Evolutionary conservation across 2,797 vertebrate species (phyloP), one percentile per base, ranked within the genome.

Genomic region (Oreonectes daqikongensis): DNA sequence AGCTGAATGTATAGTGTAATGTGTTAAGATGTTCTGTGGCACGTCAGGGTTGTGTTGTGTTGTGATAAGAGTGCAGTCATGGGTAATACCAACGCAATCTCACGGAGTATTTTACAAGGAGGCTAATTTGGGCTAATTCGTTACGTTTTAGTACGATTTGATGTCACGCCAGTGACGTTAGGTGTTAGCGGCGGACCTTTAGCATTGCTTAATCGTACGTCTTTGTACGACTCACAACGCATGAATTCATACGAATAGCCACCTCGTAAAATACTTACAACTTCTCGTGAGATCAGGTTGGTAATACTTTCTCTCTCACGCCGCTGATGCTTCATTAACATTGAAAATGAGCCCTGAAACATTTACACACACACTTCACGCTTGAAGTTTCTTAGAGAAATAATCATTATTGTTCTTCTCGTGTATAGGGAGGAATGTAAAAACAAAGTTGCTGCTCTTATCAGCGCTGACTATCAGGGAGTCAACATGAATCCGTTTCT

Each of bases 11-110:
- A n/a, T n/a, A n/a, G n/a, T n/a, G n/a, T n/a, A n/a, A n/a, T n/a
- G n/a, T n/a, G n/a, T n/a, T n/a, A 8, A 50, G 0, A 32, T 38
- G 5, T 69, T 8, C 8, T 53, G 2, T 38, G 30, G n/a, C 22
- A 2, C 24, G 17, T 26, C 50, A 26, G 68, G 18, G 68, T n/a
- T 42, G 35, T 30, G 35, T 44, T 59, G 5, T 46, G 69, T 59
- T 71, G 11, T 35, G 28, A 70, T 57, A n/a, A 70, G 22, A 11
- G 24, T 59, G 38, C 24, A 61, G 70, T 72, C 70, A 35, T 72
- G 70, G 57, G 57, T 48, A 61, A 48, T n/a, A n/a, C n/a, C n/a
- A n/a, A n/a, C n/a, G n/a, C n/a, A n/a, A n/a, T n/a, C n/a, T n/a
- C n/a, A n/a, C n/a, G n/a, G n/a, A n/a, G n/a, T n/a, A n/a, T n/a